Percentiles rank a stretch among this genome's conserved stretches.
These are phyloP conservation scores for Pelobates fuscus DNA, from an alignment of 2,113 vertebrate species.

Conservation along the genomic window DNA sequence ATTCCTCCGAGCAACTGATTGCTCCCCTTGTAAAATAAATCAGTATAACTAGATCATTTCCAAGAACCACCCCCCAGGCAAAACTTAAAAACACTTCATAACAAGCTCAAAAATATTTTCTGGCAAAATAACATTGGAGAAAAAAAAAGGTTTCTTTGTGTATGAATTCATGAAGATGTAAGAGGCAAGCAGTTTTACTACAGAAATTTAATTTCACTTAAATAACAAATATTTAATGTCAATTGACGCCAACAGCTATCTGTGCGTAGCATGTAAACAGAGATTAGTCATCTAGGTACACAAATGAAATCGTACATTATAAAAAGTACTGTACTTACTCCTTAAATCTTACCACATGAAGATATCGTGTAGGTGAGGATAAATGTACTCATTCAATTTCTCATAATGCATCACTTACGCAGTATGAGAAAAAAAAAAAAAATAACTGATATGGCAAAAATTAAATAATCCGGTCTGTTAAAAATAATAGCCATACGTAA, in stretches of 20 bases:
- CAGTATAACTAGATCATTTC: slow-evolving; percentile 30
- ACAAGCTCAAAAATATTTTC: slow-evolving; percentile 23
- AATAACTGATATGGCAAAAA: too few species aligned
- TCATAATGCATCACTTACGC: too few species aligned
- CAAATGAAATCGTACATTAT: not conserved
- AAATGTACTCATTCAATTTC: too few species aligned
- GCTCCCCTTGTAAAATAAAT: slow-evolving; percentile 37
- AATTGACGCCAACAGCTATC: slow-evolving; percentile 1
- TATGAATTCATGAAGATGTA: slow-evolving; percentile 38
- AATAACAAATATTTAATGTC: slow-evolving; percentile 15
- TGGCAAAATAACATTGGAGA: slow-evolving; percentile 15
- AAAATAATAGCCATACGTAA: too few species aligned
- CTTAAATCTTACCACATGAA: too few species aligned
- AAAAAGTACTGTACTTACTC: too few species aligned
- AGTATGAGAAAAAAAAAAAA: too few species aligned
- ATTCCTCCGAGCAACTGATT: slow-evolving; percentile 7
- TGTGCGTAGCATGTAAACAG: not conserved
- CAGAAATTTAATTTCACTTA: not conserved
- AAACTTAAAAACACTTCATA: not conserved
- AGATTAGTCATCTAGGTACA: slow-evolving; percentile 5
- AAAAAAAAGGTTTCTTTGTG: slow-evolving; percentile 13
- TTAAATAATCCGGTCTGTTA: too few species aligned
- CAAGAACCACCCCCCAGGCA: slow-evolving; percentile 18
- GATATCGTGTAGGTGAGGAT: too few species aligned
- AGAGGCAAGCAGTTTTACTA: slow-evolving; percentile 20